Base-by-base conservation (phyloP, 2,113 vertebrate genomes). In the Oreotrochilus melanogaster region DNA sequence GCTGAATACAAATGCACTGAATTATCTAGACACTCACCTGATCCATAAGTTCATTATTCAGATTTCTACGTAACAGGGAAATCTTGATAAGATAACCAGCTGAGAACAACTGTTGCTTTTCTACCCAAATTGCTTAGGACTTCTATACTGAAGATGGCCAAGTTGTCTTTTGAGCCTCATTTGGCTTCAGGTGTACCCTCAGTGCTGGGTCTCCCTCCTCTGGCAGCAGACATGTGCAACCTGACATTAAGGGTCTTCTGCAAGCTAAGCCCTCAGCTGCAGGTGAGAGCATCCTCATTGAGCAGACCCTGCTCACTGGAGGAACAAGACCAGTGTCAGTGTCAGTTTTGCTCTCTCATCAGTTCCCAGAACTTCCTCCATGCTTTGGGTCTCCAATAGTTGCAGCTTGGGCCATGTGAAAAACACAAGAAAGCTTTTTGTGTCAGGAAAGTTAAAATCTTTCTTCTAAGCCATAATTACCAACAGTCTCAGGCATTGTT, bases 391-490 rank as follows among this genome's bases (percentile, higher is more conserved):
- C 33, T 67, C 37, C 27, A 92, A 37, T 5, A 42, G 10, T 11
- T 79, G 25, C 5, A 64, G 39, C 45, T 27, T n/a, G 35, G 50
- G 5, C 30, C 5, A 1, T 73, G 37, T 53, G 31, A 54, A 37
- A 66, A 11, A 2, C 11, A 42, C 2, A 11, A 69, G 45, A 65
- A 18, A 23, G 17, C 9, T 79, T 90, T 76, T 28, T 51, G 28
- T 92, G 86, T 83, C 60, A 83, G 21, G 6, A 66, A 90, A 90
- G 72, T 79, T 51, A 50, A 93, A 95, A 73, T 58, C 64, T 93
- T 94, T 90, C 43, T 86, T 94, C 71, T 88, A 93, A 94, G 58
- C 51, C 39, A 8, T 86, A 93, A 94, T 92, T 95, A 88, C 50
- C 30, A 84, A 66, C 64, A 89, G 67, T 80, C 24, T 78, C 80